Evolutionary conservation across 1,140 invertebrate genomes (phyloP).

Genomic region (Procambarus clarkii): DNA sequence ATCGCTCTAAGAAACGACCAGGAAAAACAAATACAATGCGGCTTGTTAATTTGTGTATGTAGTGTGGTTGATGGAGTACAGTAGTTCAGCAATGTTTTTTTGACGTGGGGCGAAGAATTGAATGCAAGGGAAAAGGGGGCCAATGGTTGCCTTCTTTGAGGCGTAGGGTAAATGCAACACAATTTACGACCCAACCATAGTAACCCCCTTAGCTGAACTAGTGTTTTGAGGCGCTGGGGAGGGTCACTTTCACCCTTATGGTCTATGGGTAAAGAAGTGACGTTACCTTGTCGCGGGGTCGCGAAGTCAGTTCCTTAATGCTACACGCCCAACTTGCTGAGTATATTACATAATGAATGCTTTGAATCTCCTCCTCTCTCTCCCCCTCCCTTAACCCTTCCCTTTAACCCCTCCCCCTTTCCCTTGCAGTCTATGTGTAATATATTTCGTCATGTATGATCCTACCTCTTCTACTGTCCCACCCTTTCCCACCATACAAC

Average conservation of each 20-base stretch:
- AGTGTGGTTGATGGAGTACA: too few species aligned
- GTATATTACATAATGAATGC: slow-evolving; percentile 33
- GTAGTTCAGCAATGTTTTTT: too few species aligned
- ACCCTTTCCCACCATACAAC: too few species aligned
- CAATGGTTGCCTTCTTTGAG: too few species aligned
- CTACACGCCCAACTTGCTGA: neutral
- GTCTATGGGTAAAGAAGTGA: neutral
- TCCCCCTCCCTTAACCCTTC: neutral
- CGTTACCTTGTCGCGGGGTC: neutral
- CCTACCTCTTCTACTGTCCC: too few species aligned
- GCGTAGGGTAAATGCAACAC: slow-evolving; percentile 33
- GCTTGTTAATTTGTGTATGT: too few species aligned
- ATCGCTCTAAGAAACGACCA: too few species aligned
- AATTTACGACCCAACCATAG: slow-evolving; percentile 35
- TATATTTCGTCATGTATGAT: too few species aligned
- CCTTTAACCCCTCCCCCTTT: neutral
- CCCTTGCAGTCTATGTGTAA: neutral
- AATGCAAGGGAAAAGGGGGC: too few species aligned
- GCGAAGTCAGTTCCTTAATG: neutral
- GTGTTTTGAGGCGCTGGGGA: neutral
- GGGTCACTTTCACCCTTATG: neutral
- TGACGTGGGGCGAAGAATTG: too few species aligned
- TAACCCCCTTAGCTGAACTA: neutral
- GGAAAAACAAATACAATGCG: too few species aligned
- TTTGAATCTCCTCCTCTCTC: neutral